Evolutionary conservation across 1,140 invertebrate species (phyloP), one percentile per base, ranked within the genome.

Genomic region (Drosophila virilis): DNA sequence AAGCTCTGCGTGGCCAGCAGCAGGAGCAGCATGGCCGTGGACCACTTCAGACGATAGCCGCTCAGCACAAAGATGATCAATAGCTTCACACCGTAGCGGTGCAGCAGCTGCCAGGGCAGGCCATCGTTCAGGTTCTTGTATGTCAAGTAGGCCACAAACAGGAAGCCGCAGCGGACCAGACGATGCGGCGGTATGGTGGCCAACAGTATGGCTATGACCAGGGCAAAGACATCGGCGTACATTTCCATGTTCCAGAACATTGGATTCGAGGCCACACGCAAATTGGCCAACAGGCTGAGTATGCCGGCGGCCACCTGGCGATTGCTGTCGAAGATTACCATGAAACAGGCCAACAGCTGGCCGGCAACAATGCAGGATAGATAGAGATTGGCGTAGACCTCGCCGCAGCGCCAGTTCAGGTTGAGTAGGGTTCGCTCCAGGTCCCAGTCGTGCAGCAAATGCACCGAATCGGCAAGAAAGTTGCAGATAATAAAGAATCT

Each of bases 71-170:
- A 33, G n/a, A 33, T 17, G 12, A 52, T n/a, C 12, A 52, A 13
- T 12, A 52, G 12, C 7, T 52, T 52, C 5, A 33, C 9, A 6
- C n/a, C 50, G 12, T 52, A 52, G 22, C 32, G 22, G 12, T 52
- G 28, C 3, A 52, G 28, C 4, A 33, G 22, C 5, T 33, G 17
- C 50, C 50, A 52, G 9, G 22, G 5, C 28, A 28, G 2, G 7
- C n/a, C 10, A 33, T 32, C 12, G n/a, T 17, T 17, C 5, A 52
- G 6, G 12, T 52, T 28, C 50, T 52, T 52, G 50, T 52, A 52
- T 3, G 50, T 52, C 15, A 52, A 8, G 13, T 52, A 52, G 50
- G 50, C 50, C 17, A 52, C 32, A 8, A 52, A 52, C 12, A 52
- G 17, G 7, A 52, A 52, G 4, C 12, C 50, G 6, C n/a, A 15